Evolutionary conservation across 2,888 invertebrate genomes (phyloP), one percentile per base, ranked within the genome.

Genomic region (Drosophila mettleri): DNA sequence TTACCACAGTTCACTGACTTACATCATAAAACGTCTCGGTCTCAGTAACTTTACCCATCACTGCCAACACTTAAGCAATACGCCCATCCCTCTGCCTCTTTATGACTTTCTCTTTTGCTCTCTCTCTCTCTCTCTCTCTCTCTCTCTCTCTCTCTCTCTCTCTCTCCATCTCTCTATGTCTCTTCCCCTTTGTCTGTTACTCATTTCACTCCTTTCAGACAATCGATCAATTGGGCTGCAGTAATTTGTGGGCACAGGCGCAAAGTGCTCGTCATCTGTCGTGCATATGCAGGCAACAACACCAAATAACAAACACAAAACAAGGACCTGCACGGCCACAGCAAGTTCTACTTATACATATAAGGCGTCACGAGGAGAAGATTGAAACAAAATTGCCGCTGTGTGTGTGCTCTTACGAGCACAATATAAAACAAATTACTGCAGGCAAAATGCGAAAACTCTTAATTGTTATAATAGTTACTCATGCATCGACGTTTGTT

Each of bases 1-100:
- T 84, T 88, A 84, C 72, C 72, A 88, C 87, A 88, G 88, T 88
- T 84, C 87, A 84, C 61, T 88, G 88, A 78, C 88, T 86, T 78
- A 84, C 81, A 84, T 88, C 87, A 86, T 86, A 83, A 88, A 88
- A 83, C 51, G 76, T 68, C 60, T 63, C 58, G 57, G 22, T 58
- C 59, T 54, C 65, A 69, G 64, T 38, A 74, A 74, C 75, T 75
- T 78, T 65, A 59, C 69, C 79, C 79, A 78, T 68, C 74, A 78
- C 60, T 54, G 75, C 79, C 64, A 74, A 78, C 75, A 78, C 69
- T 78, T 74, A 43, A 49, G 43, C 58, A 59, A 51, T 52, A 46
- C 57, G 9, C 38, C 52, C 51, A 55, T 38, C 39, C 48, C 51
- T 16, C 43, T n/a, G 22, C 24, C 51, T 36, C 16, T 24, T 18